Base-by-base conservation (phyloP, 92 coral and sea anemone species). In the Umimayanthus chanpuru region DNA sequence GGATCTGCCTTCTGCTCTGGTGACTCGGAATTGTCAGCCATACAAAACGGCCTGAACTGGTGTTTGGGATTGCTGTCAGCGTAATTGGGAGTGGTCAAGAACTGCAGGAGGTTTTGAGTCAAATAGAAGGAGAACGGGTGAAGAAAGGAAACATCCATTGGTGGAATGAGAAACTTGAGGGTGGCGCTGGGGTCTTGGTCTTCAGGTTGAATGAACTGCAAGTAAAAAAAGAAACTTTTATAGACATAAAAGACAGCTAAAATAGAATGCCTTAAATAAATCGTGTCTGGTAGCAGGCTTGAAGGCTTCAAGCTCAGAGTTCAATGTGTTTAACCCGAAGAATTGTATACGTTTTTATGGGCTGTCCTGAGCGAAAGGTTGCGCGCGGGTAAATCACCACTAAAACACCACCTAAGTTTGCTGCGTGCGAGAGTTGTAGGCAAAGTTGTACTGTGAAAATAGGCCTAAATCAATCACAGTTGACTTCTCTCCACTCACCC, bases 151-250 rank as follows among this genome's bases (percentile, higher is more conserved):
- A 78, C 88, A 32, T 94, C 99, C 90, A 97, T 88, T 29, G 94
- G 92, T 7, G 98, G 99, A 73, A 97, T 94, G 20, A 90, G 82
- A 53, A 95, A 28, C 76, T 86, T 92, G 9, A 95, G 91, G 5
- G 89, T 94, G 64, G 93, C 92, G 26, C 89, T 90, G 67, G 98
- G 97, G 18, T 88, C 67, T 39, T 91, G 86, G 72, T 89, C 93
- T 55, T 91, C 85, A 0, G 99, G 99, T 72, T 97, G 99, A 75
- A 97, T 95, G 71, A 97, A 97, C 99, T 97, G 87, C 5, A 65
- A 73, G 36, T 28, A 15, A 38, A 9, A 85, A 12, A 68, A 64
- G 2, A 53, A 8, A 6, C 11, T 47, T 8, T 47, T 47, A 1
- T 47, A 8, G 10, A 47, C 53, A 32, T 32, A 32, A 32, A 32